Evolutionary conservation across 2,797 vertebrate genomes (phyloP), one percentile per base, ranked within the genome.

Genomic region (Acanthopagrus latus): DNA sequence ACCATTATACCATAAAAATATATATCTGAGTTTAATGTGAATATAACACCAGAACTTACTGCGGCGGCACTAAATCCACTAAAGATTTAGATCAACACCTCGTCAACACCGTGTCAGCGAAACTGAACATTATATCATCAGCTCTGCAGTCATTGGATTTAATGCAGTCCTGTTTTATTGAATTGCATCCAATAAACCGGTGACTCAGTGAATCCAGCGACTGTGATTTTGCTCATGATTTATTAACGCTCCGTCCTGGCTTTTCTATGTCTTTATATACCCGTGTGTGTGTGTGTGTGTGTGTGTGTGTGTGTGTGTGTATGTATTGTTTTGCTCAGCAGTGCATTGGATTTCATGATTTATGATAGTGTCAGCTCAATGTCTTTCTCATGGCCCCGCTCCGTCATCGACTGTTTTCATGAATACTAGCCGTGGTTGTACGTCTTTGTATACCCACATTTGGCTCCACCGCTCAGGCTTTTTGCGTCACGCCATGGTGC

Each of bases 241-340:
- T 78, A 74, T 76, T 76, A 75, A 80, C 16, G n/a, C 54, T 46
- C 4, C 55, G 4, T 33, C n/a, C 60, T 46, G 54, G 52, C 69
- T 38, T 38, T 44, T 25, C 59, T 62, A 11, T 75, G 57, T 60
- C 59, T 69, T 62, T 48, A 68, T 65, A 65, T 47, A 51, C 46
- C 13, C 46, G 6, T n/a, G n/a, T n/a, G n/a, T n/a, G n/a, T n/a
- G n/a, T n/a, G 14, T n/a, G 55, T 74, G 70, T 71, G 74, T 59
- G n/a, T 70, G 58, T 56, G 21, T 63, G 29, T 6, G 29, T 7
- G 29, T 8, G 54, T 27, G 23, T 27, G 12, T 52, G 44, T 38
- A 54, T 81, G 55, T 81, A 81, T 69, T 71, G 77, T 68, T 80
- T 77, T 74, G 79, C 81, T 85, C 75, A 80, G 73, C 78, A 80